Conservation (phyloP, 2,113 vertebrate species). For the Amphiprion ocellaris region DNA sequence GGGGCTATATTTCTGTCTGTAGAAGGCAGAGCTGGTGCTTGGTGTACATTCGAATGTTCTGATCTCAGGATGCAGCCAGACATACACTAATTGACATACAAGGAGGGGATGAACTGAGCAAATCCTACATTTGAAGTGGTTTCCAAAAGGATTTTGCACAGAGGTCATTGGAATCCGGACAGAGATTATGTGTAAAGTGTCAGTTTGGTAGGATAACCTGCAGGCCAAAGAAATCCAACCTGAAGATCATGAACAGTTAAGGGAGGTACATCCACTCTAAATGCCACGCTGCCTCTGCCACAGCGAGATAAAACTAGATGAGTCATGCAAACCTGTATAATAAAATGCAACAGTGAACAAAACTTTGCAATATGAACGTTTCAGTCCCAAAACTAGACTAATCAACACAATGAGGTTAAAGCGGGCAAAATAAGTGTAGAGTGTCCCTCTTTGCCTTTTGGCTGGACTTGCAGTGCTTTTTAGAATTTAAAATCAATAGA, state of each 20-base stretch:
- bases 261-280: slow-evolving; percentile 3
- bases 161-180: slow-evolving; percentile 39
- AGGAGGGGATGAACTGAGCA: slow-evolving; percentile 9
- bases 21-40: slow-evolving; percentile 38
- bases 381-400: slow-evolving; percentile 7
- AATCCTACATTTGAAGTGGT: slow-evolving; percentile 40
- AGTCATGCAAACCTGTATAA: slow-evolving; percentile 13
- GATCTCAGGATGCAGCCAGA: slow-evolving; percentile 44
- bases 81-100: slow-evolving; percentile 28
- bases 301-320: slow-evolving; percentile 10
- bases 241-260: slow-evolving; percentile 7
- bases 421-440: slow-evolving; percentile 44
- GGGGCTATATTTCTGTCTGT: slow-evolving; percentile 19
- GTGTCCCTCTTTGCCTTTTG: slow-evolving; percentile 41
- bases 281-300: neutral
- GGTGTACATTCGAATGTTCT: slow-evolving; percentile 18
- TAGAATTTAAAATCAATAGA: slow-evolving; percentile 54
- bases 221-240: slow-evolving; percentile 24
- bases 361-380: slow-evolving; percentile 1
- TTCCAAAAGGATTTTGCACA: slow-evolving; percentile 20
- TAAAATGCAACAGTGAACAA: slow-evolving; percentile 9
- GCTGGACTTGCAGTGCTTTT: slow-evolving; percentile 43
- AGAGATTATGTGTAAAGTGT: slow-evolving; percentile 36
- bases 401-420: slow-evolving; percentile 36
- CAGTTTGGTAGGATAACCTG: slow-evolving; percentile 22